These are phyloP conservation scores for Drosophila incognita DNA, from an alignment of 2,888 invertebrate genomes.

Conservation along the genomic window DNA sequence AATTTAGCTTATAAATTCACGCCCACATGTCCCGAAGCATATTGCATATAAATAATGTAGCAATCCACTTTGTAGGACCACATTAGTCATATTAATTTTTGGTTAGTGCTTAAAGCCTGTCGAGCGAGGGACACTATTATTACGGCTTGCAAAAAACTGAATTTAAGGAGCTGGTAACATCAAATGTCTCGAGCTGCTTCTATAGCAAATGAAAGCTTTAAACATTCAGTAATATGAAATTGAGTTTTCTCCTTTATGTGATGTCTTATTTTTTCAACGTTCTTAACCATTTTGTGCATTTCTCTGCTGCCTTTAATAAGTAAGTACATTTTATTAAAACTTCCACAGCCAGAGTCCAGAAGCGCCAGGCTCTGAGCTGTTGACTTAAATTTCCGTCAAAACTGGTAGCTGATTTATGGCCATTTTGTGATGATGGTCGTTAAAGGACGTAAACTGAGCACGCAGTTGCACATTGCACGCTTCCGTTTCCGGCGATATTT, in stretches of 20 bases:
- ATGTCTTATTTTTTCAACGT: conserved; percentile 1
- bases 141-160: not conserved
- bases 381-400: conserved; percentile 72
- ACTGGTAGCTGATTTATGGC: conserved; percentile 69
- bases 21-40: conserved; percentile 31
- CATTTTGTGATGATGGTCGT: conserved; percentile 37
- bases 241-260: not conserved
- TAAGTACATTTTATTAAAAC: not conserved
- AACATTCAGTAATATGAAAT: not conserved
- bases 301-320: conserved; percentile 24
- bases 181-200: not conserved
- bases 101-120: conserved; percentile 15
- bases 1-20: conserved; percentile 41
- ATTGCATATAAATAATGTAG: conserved; percentile 58
- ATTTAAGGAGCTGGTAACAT: not conserved
- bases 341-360: conserved; percentile 7
- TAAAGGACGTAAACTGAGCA: conserved; percentile 67
- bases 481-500: conserved; percentile 60
- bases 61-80: conserved; percentile 10
- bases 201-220: not conserved
- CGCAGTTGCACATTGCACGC: conserved; percentile 40
- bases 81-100: conserved; percentile 25
- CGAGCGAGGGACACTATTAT: not conserved
- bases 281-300: conserved; percentile 3
- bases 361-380: conserved; percentile 14